Conservation (phyloP, 35 echinoderm and acorn worm species). For the Stichopus chloronotus region DNA sequence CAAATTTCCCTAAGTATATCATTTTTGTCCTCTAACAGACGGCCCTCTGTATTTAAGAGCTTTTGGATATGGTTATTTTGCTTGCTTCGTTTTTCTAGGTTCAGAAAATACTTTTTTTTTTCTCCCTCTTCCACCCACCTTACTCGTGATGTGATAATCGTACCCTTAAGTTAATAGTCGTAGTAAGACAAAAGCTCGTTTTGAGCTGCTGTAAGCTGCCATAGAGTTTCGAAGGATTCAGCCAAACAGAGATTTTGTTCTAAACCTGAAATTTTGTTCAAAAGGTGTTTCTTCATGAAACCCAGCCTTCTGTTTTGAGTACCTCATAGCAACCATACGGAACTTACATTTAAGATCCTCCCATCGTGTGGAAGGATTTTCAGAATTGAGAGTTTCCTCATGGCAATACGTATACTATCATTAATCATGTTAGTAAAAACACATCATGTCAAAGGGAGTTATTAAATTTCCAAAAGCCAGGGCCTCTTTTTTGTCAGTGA, state of each 20-base stretch:
- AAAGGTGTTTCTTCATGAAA: not conserved
- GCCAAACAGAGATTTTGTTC: not conserved
- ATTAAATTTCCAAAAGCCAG: conserved; percentile 16
- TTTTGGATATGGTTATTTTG: too few species aligned
- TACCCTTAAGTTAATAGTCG: not conserved
- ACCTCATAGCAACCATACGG: too few species aligned
- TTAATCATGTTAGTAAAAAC: not conserved
- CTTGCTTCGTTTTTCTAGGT: conserved; percentile 37
- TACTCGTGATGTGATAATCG: not conserved
- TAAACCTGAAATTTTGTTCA: too few species aligned
- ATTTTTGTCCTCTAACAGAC: not conserved
- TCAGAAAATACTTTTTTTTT: conserved; percentile 14
- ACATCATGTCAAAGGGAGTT: not conserved
- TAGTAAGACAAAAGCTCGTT: not conserved
- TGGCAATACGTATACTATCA: too few species aligned
- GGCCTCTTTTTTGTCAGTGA: not conserved
- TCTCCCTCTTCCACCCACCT: too few species aligned
- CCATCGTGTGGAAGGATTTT: too few species aligned
- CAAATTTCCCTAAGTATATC: not conserved
- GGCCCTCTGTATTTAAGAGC: too few species aligned
- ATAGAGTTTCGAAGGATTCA: not conserved
- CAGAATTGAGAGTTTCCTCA: too few species aligned
- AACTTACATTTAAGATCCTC: too few species aligned
- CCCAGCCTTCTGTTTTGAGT: not conserved
- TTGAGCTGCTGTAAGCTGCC: too few species aligned